Base-by-base conservation (phyloP, 2,888 invertebrate species). In the Muschampia plurimacula region DNA sequence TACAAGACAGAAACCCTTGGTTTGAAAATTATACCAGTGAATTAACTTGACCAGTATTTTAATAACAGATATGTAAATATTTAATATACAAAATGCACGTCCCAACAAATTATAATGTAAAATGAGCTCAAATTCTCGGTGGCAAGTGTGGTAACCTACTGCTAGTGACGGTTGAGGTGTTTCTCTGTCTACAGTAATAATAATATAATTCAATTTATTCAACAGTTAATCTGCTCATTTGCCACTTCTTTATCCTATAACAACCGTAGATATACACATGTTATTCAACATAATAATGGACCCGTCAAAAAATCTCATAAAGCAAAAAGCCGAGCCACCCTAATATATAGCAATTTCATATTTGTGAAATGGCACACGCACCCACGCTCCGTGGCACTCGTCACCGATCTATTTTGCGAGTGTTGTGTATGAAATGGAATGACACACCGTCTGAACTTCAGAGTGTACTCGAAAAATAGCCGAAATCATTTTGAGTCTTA, bases 341-440 rank as follows among this genome's bases (percentile, higher is more conserved):
- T 85, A 86, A 88, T 84, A 82, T 84, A 84, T 81, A 86, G 90
- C 90, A 89, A 92, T 93, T 92, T 90, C 89, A 92, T 92, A 91
- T 92, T 92, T 89, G 86, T 87, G 87, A 93, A 92, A 92, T 91
- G 91, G 88, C 87, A 82, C 80, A 83, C 83, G 81, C 83, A 81
- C 79, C 77, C 80, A 84, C 83, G 85, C 81, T 79, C 79, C 80
- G 81, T 76, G 83, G 86, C 85, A 85, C 88, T 90, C 92, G 92
- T 90, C 92, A 92, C 88, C 89, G 90, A 92, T 93, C 90, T 89
- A 92, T 92, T 91, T 90, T 86, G 88, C 84, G 88, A 90, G 91
- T 89, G 90, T 92, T 89, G 90, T 89, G 90, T 90, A 91, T 91
- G 90, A 92, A 92, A 93, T 92, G 89, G 89, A 90, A 93, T 92